Percentiles rank a stretch among this genome's conserved stretches.
phyloP scores from a whole-genome alignment of 2,113 vertebrate genomes.

The Mystacornis crossleyi region DNA sequence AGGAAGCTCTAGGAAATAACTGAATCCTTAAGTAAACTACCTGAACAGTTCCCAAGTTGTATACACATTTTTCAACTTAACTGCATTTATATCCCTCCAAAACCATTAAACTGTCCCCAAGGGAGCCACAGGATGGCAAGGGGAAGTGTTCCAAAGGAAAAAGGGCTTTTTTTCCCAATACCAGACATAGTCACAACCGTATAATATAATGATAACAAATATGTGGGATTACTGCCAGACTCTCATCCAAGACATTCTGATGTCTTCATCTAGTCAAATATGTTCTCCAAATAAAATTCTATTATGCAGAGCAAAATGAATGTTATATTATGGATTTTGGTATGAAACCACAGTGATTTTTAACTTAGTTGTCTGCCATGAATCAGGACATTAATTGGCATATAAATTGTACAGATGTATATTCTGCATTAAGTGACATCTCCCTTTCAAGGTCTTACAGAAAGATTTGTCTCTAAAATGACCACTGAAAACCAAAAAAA shows the following conservation, averaged over 20 bases:
- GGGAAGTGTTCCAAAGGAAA: background rate
- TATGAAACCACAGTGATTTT: slow-evolving; percentile 25
- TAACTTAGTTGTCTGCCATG: background rate
- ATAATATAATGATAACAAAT: background rate
- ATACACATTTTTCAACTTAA: background rate
- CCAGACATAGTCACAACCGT: background rate
- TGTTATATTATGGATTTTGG: background rate
- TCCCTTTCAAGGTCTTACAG: background rate
- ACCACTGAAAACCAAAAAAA: background rate
- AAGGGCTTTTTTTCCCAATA: background rate
- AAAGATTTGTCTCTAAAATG: background rate
- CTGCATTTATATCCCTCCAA: background rate
- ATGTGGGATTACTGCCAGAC: background rate
- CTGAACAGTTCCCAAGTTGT: background rate
- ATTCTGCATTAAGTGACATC: background rate
- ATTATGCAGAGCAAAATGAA: background rate
- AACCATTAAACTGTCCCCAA: background rate
- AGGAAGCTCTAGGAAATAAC: background rate
- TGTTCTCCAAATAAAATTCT: slow-evolving; percentile 28
- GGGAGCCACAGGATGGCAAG: background rate
- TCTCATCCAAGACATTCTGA: background rate
- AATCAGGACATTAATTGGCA: slow-evolving; percentile 5
- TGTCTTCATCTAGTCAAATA: slow-evolving; percentile 11
- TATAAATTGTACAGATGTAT: slow-evolving; percentile 1
- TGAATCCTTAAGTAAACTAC: background rate